Percentiles rank a stretch among this genome's conserved stretches.
Conservation (phyloP, 2,113 vertebrate species). For the Pterocles gutturalis region DNA sequence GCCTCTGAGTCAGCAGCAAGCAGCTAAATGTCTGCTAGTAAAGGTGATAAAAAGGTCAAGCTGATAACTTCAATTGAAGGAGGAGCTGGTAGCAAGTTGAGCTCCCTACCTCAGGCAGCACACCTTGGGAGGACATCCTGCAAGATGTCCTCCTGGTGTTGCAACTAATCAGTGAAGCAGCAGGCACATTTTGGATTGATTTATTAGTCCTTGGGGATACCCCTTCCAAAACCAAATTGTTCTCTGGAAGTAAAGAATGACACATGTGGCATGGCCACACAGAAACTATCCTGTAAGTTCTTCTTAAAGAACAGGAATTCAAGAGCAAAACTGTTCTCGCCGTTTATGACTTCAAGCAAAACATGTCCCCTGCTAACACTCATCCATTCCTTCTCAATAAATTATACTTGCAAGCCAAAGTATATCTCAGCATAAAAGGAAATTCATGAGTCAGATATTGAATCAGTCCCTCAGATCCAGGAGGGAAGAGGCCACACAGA, state of each 20-base stretch:
- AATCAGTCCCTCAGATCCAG: neutral
- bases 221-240: neutral
- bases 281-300: neutral
- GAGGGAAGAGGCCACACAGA: neutral
- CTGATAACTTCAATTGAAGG: constrained; percentile 2
- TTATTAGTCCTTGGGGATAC: neutral
- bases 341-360: neutral
- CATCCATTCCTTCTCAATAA: neutral
- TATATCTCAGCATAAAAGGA: neutral
- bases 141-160: neutral
- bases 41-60: constrained; percentile 48
- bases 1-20: constrained; percentile 52
- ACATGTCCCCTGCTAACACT: neutral
- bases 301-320: neutral
- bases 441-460: neutral
- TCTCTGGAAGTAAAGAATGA: neutral
- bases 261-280: neutral
- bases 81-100: neutral
- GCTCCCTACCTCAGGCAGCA: neutral
- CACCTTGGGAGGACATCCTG: neutral
- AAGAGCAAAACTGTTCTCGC: neutral
- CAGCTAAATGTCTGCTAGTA: constrained; percentile 51
- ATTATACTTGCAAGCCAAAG: neutral
- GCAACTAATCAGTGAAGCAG: neutral
- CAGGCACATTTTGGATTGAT: neutral